Evolutionary conservation across 2,113 vertebrate genomes (phyloP).

Genomic region (Bubo scandiacus): DNA sequence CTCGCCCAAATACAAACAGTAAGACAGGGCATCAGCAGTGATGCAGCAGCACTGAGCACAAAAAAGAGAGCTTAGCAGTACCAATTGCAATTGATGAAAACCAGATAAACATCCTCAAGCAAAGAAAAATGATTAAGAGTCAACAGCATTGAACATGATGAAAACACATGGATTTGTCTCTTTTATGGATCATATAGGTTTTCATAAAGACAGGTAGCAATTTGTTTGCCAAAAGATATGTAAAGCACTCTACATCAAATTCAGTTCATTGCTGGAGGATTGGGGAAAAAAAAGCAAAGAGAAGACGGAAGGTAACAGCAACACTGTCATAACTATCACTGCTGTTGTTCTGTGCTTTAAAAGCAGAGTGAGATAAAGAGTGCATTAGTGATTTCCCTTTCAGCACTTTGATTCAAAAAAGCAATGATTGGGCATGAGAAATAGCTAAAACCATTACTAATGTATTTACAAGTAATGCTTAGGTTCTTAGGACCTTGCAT

Average conservation of each 20-base stretch:
- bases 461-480: neutral
- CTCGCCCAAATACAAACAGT: neutral
- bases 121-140: neutral
- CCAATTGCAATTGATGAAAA: neutral
- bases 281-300: neutral
- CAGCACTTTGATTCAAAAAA: neutral
- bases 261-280: neutral
- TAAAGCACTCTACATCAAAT: neutral
- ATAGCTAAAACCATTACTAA: neutral
- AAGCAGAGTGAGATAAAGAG: neutral
- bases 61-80: neutral
- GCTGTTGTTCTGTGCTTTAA: neutral
- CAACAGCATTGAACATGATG: neutral
- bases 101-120: neutral
- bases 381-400: neutral
- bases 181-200: neutral
- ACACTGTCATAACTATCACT: neutral
- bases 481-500: neutral
- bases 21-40: neutral
- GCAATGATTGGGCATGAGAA: neutral
- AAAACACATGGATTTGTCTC: neutral
- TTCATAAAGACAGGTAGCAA: neutral
- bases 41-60: neutral
- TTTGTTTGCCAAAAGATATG: neutral
- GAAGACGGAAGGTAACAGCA: neutral